Evolutionary conservation across 2,113 vertebrate genomes (phyloP).

Genomic region (Ploceus nigricollis): DNA sequence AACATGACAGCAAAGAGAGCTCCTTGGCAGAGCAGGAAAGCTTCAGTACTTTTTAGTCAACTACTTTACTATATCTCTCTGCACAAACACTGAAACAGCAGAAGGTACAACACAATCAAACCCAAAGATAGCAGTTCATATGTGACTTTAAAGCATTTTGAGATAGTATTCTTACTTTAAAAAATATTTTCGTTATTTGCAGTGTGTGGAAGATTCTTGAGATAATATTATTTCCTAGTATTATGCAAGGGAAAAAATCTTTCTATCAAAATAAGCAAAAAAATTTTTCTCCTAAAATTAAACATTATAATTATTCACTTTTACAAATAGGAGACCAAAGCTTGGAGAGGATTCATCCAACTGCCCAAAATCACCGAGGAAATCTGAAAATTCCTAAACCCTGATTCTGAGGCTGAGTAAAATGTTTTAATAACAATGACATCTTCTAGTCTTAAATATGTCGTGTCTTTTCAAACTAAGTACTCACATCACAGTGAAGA

Average conservation of each 20-base stretch:
- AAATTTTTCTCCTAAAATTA: neutral
- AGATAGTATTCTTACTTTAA: neutral
- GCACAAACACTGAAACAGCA: neutral
- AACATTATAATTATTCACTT: neutral
- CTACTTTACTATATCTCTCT: neutral
- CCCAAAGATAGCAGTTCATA: neutral
- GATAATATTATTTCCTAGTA: neutral
- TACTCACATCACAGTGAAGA: neutral
- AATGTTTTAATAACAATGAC: neutral
- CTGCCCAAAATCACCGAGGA: neutral
- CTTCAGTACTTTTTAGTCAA: neutral
- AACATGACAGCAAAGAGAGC: neutral
- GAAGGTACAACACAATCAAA: neutral
- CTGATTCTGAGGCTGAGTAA: neutral
- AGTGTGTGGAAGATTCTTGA: neutral
- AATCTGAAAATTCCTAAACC: neutral
- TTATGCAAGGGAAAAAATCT: neutral
- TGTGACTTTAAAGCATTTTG: neutral
- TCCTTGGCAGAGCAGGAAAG: neutral
- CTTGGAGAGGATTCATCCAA: neutral
- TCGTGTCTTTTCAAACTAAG: constrained; percentile 6
- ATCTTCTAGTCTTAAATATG: neutral
- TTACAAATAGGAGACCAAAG: neutral
- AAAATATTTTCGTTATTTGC: neutral
- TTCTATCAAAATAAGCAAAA: neutral